Base-by-base conservation (phyloP, 2,113 vertebrate genomes). In the Bettongia penicillata region DNA sequence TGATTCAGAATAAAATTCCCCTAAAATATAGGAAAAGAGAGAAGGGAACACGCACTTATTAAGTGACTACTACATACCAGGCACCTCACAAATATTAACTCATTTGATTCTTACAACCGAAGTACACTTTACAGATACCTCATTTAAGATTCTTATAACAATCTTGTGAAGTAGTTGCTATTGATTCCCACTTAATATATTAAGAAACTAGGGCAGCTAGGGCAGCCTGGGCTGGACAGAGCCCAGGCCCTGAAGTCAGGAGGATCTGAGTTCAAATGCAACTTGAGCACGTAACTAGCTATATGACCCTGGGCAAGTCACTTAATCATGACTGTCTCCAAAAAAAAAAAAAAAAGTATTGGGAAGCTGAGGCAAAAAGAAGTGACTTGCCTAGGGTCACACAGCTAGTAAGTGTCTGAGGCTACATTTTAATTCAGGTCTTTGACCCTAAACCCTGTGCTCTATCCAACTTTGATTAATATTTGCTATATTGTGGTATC, bases 1-100 rank as follows among this genome's bases (percentile, higher is more conserved):
- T 94, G 91, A 50, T 96, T 95, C 25, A 90, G 37, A 94, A 96
- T 51, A 11, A 93, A 77, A 3, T 61, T 90, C 28, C 55, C 77
- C 89, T 28, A 3, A 77, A 28, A 23, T 77, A 37, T 23, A 28
- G 48, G 31, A 8, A 26, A 26, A 49, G 28, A 28, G 55, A 90
- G 26, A 0, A n/a, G 3, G 7, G 37, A 84, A 84, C 1, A 23
- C 22, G 68, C 19, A 84, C 22, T 84, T 84, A 68, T 84, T 43
- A 84, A 84, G n/a, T 3, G 2, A n/a, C 6, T 23, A 43, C n/a
- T 84, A 43, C 19, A 43, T 84, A n/a, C 19, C 37, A 77, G 5
- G 16, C 16, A 43, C 68, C 19, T 43, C 7, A 37, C 14, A 77
- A 77, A 77, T n/a, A 77, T 19, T 43, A n/a, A 22, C n/a, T 84